Base-by-base conservation (phyloP, 2,888 invertebrate genomes). In the Yponomeuta evonymella region DNA sequence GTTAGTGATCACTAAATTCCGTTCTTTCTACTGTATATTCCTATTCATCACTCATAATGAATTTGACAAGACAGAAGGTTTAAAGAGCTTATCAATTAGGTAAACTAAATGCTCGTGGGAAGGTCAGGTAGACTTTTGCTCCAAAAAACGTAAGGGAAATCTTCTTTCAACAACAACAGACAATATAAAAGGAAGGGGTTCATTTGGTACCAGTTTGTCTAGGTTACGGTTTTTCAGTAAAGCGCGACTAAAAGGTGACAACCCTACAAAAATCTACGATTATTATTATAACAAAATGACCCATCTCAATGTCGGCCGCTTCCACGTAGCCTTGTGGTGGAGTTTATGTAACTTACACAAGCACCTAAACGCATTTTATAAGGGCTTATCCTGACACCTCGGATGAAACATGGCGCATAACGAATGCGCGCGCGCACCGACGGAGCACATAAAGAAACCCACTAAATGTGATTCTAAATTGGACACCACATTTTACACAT, bases 231-330 rank as follows among this genome's bases (percentile, higher is more conserved):
- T 33, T 33, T 33, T 4, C 3, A 33, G 5, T 33, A 33, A 33
- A 33, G 33, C 33, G 43, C 43, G 43, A 43, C 43, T 43, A 43
- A 3, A 15, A 36, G 3, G 43, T 43, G 67, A n/a, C 85, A 89
- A 72, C 90, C 90, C 89, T 90, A 77, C 51, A 30, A 30, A 72
- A 30, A 71, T 72, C 75, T 76, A 12, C 4, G 70, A 79, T 83
- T 84, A 86, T 90, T 88, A 86, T 89, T 89, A 88, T 86, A 87
- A 89, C 82, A 88, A 89, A 90, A 90, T 84, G 88, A 90, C 91
- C 91, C 90, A 88, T 90, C 90, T 91, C 90, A 91, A 91, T 88
- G 91, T 90, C 91, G 87, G 82, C 80, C 77, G 80, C 75, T 87
- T 90, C 90, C 64, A 65, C 48, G 71, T 68, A 73, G 73, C 30